A percentile compares a stretch with the other conserved stretches of the same genome.
These are phyloP conservation scores for Drosophila murphyi DNA, from an alignment of 1,140 invertebrate species.

Conservation along the genomic window DNA sequence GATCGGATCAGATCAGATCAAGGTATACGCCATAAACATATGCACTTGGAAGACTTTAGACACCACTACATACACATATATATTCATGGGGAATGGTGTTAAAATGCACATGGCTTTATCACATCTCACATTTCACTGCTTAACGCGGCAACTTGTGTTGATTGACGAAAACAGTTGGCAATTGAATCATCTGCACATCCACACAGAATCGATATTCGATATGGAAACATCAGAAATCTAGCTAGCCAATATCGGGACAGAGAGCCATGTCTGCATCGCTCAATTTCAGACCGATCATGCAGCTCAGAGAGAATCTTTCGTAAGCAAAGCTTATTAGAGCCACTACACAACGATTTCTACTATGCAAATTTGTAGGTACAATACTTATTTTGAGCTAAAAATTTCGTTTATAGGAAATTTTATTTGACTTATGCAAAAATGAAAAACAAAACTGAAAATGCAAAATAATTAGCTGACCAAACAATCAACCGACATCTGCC, in stretches of 20 bases:
- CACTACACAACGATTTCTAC: slow-evolving; percentile 60
- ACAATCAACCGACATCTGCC: slow-evolving; percentile 58
- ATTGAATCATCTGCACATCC: background rate
- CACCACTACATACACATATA: background rate
- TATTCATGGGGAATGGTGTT: background rate
- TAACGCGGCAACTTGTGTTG: slow-evolving; percentile 11
- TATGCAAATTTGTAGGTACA: slow-evolving; percentile 25
- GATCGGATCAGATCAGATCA: slow-evolving; percentile 7
- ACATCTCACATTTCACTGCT: slow-evolving; percentile 6
- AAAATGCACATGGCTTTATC: slow-evolving; percentile 2
- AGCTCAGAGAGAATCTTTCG: slow-evolving; percentile 63
- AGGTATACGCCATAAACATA: slow-evolving; percentile 12
- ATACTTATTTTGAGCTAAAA: slow-evolving; percentile 21
- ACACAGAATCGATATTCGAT: slow-evolving; percentile 7
- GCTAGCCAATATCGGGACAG: slow-evolving; percentile 43
- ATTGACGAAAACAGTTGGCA: background rate
- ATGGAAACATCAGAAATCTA: slow-evolving; percentile 22
- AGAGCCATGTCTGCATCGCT: slow-evolving; percentile 27
- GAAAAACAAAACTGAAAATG: slow-evolving; percentile 11
- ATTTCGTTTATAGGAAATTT: slow-evolving; percentile 33
- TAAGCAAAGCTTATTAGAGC: slow-evolving; percentile 74
- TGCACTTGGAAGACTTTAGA: slow-evolving; percentile 16
- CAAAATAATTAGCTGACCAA: slow-evolving; percentile 49
- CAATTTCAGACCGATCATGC: slow-evolving; percentile 55
- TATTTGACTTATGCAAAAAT: slow-evolving; percentile 33